phyloP scores from a whole-genome alignment of 1,140 invertebrate species.

The Anastrepha ludens region DNA sequence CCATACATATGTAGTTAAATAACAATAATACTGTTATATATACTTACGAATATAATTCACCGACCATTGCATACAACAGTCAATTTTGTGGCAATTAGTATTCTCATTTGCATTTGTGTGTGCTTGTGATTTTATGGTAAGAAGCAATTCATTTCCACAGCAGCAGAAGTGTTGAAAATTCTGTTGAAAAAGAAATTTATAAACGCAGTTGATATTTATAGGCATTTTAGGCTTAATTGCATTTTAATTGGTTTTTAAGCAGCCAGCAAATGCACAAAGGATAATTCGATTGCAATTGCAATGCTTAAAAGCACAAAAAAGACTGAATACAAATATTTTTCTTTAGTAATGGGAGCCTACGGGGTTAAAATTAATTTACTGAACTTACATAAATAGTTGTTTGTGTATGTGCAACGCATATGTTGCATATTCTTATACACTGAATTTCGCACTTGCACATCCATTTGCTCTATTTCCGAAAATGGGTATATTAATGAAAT shows the following conservation, averaged over 20 bases:
- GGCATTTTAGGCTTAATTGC: conserved; percentile 23
- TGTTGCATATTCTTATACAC: too few species aligned
- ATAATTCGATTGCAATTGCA: conserved; percentile 22
- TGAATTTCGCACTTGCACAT: too few species aligned
- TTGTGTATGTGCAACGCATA: too few species aligned
- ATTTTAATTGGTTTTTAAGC: conserved; percentile 10
- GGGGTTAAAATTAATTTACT: too few species aligned
- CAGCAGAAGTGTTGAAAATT: neutral
- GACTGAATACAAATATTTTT: neutral
- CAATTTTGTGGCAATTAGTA: neutral
- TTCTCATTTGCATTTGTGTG: neutral
- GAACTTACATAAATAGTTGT: too few species aligned
- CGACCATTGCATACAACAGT: neutral
- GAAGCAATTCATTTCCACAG: neutral
- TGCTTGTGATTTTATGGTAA: neutral
- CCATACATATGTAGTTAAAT: too few species aligned
- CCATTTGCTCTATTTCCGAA: too few species aligned
- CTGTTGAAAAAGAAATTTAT: conserved; percentile 3
- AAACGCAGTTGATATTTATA: neutral
- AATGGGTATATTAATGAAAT: too few species aligned
- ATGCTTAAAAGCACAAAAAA: neutral
- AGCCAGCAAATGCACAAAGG: neutral
- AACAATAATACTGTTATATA: too few species aligned
- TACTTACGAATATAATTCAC: too few species aligned
- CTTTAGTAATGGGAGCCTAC: neutral